These are phyloP conservation scores for Australoheros facetus DNA, from an alignment of 2,797 vertebrate genomes.

Conservation along the genomic window DNA sequence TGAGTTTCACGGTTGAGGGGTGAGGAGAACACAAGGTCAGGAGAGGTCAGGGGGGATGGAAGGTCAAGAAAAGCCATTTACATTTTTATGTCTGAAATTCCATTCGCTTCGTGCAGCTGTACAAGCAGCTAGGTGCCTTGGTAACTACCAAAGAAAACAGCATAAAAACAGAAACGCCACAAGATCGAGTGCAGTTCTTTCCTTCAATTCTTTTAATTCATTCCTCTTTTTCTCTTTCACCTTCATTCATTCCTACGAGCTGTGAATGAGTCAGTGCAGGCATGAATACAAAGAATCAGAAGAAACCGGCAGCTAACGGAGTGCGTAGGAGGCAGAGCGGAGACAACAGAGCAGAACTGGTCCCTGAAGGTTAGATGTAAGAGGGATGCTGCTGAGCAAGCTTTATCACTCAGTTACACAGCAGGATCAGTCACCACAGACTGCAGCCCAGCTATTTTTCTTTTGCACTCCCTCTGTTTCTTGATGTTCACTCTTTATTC, in stretches of 20 bases:
- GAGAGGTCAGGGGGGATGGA: neutral
- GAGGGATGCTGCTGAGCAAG: constrained; percentile 75
- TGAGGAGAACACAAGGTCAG: constrained; percentile 57
- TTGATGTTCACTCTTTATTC: constrained; percentile 22
- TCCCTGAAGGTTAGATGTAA: constrained; percentile 71
- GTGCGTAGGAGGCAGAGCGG: constrained; percentile 58
- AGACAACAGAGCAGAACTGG: constrained; percentile 58
- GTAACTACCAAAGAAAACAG: neutral
- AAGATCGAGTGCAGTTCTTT: neutral
- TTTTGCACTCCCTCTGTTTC: constrained; percentile 23
- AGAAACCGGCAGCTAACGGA: constrained; percentile 15
- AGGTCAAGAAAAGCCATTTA: constrained; percentile 30
- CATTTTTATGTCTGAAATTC: constrained; percentile 52
- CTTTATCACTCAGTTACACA: constrained; percentile 64
- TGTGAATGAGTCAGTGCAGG: constrained; percentile 54
- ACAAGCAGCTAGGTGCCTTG: neutral
- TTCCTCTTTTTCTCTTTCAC: constrained; percentile 5
- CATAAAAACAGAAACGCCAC: neutral
- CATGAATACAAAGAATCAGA: constrained; percentile 19
- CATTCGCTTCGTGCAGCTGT: constrained; percentile 14
- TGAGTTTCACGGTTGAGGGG: constrained; percentile 33
- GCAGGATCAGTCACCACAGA: constrained; percentile 61
- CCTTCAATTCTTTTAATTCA: neutral
- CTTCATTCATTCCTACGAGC: constrained; percentile 48
- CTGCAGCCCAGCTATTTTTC: constrained; percentile 27